These are phyloP conservation scores for Toxotes chatareus DNA, from an alignment of 2,113 vertebrate species.

Conservation along the genomic window DNA sequence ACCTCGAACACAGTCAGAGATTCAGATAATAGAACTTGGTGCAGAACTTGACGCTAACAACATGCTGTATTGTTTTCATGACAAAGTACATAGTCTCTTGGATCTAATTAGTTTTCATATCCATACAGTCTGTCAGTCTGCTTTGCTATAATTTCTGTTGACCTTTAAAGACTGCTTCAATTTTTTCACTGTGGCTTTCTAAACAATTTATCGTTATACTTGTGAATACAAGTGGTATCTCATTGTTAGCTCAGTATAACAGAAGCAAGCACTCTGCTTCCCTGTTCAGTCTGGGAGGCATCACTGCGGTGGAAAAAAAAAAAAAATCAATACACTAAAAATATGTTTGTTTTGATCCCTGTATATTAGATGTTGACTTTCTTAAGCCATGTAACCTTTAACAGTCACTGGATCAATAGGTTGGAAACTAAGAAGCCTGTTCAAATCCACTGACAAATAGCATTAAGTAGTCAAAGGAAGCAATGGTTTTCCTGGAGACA, in stretches of 20 bases:
- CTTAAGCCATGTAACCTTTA: constrained; percentile 76
- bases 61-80: neutral
- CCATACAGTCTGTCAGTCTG: neutral
- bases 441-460: constrained; percentile 73
- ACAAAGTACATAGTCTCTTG: neutral
- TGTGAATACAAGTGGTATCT: neutral
- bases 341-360: constrained; percentile 73
- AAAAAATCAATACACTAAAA: constrained; percentile 77
- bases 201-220: constrained; percentile 4
- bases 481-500: constrained; percentile 35
- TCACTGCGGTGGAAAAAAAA: constrained; percentile 33
- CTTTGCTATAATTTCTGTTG: constrained; percentile 1
- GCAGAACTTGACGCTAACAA: neutral
- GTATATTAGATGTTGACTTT: constrained; percentile 75
- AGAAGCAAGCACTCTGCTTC: constrained; percentile 13
- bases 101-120: neutral
- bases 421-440: constrained; percentile 69
- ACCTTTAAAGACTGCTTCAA: constrained; percentile 23
- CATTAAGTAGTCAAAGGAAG: constrained; percentile 62
- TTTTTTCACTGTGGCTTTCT: neutral
- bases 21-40: neutral
- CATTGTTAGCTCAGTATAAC: constrained; percentile 5
- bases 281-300: constrained; percentile 51
- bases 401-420: constrained; percentile 73
- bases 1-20: neutral